A percentile compares a stretch with the other conserved stretches of the same genome.
Evolutionary conservation across 2,113 vertebrate species (phyloP).

Genomic region (Spilogale gracilis): DNA sequence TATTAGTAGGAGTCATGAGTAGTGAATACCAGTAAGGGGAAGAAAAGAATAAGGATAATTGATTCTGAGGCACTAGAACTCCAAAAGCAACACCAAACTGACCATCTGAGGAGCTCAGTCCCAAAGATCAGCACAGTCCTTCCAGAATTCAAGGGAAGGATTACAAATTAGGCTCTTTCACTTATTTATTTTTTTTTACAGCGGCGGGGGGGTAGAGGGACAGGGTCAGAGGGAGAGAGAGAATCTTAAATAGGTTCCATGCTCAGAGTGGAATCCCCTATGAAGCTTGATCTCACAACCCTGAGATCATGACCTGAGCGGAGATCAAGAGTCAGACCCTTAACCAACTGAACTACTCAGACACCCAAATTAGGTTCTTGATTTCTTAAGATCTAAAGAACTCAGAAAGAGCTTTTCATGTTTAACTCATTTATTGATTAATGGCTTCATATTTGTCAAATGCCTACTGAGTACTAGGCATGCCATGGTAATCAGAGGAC

Average conservation of each 20-base stretch:
- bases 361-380: not conserved
- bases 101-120: not conserved
- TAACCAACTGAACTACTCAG: not conserved
- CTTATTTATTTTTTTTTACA: not conserved
- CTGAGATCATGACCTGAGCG: not conserved
- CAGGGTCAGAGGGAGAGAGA: not conserved
- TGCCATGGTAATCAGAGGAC: not conserved
- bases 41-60: not conserved
- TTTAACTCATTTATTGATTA: not conserved
- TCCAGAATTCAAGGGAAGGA: not conserved
- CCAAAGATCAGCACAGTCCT: not conserved
- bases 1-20: not conserved
- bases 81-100: not conserved
- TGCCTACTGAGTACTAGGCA: not conserved
- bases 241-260: not conserved
- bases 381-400: not conserved
- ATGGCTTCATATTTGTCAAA: not conserved
- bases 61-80: not conserved
- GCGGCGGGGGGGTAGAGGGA: too few relatives aligned
- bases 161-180: not conserved
- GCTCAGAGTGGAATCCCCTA: not conserved
- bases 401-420: not conserved
- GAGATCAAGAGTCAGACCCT: not conserved
- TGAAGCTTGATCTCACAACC: not conserved
- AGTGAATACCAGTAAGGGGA: constrained; percentile 1